Conservation (phyloP, 2,113 vertebrate genomes). For the Choloepus hoffmanni region DNA sequence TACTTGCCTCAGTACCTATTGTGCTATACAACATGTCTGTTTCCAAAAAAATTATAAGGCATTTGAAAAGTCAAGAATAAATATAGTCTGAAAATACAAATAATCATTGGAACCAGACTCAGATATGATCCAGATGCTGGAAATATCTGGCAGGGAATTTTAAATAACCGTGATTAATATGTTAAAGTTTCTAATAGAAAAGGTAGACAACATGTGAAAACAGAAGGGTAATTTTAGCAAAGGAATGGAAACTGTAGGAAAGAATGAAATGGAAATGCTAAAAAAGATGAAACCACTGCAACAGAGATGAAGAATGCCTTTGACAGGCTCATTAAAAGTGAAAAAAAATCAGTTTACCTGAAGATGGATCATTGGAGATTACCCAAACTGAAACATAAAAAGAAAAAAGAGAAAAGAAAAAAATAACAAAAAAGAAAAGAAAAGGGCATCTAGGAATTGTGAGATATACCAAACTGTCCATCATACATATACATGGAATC, state of each 20-base stretch:
- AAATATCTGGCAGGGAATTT: background rate
- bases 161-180: background rate
- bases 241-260: background rate
- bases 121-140: background rate
- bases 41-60: background rate
- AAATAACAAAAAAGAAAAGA: background rate
- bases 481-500: background rate
- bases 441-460: background rate
- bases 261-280: background rate
- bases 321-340: background rate
- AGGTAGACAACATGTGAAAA: background rate
- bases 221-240: background rate
- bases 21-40: background rate
- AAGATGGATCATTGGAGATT: background rate
- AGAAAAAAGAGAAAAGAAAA: background rate
- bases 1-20: background rate
- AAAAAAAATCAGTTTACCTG: background rate
- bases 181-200: background rate
- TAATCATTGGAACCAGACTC: background rate
- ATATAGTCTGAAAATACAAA: background rate
- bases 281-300: background rate
- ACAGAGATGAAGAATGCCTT: background rate
- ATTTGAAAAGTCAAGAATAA: constrained; percentile 25
- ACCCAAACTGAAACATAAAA: background rate
- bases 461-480: background rate